Evolutionary conservation across 2,888 invertebrate genomes (phyloP).

Genomic region (Polydrusus pterygomalis): DNA sequence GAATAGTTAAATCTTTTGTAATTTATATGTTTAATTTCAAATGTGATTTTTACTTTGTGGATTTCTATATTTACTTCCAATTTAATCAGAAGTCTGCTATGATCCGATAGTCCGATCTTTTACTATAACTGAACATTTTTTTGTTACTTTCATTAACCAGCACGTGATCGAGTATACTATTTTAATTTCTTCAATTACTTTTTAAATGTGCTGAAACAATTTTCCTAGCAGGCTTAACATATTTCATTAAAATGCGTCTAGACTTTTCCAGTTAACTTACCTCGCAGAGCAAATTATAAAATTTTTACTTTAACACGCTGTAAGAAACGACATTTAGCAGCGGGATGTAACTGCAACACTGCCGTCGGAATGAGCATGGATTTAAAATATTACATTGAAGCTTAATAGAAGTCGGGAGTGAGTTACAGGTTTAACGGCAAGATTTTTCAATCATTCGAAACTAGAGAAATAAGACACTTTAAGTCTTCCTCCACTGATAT

Average conservation of each 20-base stretch:
- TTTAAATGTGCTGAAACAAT: background rate
- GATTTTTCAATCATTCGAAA: no score
- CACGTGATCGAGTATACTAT: background rate
- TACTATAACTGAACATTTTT: no score
- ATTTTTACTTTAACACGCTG: constrained; percentile 45
- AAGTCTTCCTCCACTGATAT: no score
- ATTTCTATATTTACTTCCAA: no score
- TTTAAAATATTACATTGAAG: constrained; percentile 40
- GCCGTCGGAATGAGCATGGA: constrained; percentile 36
- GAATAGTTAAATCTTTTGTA: no score
- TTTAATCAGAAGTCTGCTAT: no score
- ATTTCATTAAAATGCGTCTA: constrained; percentile 42
- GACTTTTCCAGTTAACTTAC: constrained; percentile 29
- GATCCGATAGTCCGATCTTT: no score
- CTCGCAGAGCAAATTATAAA: constrained; percentile 45
- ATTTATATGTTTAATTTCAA: no score
- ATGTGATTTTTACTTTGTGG: no score
- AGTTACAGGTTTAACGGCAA: no score
- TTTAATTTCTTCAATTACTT: background rate
- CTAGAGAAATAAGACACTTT: no score
- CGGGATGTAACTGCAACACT: constrained; percentile 35
- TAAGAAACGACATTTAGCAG: constrained; percentile 41
- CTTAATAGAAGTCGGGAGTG: background rate
- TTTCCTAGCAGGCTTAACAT: constrained; percentile 13
- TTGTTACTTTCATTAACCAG: no score